Evolutionary conservation across 2,797 vertebrate species (phyloP), one percentile per base, ranked within the genome.

Genomic region (Acestrorhynchus altus): DNA sequence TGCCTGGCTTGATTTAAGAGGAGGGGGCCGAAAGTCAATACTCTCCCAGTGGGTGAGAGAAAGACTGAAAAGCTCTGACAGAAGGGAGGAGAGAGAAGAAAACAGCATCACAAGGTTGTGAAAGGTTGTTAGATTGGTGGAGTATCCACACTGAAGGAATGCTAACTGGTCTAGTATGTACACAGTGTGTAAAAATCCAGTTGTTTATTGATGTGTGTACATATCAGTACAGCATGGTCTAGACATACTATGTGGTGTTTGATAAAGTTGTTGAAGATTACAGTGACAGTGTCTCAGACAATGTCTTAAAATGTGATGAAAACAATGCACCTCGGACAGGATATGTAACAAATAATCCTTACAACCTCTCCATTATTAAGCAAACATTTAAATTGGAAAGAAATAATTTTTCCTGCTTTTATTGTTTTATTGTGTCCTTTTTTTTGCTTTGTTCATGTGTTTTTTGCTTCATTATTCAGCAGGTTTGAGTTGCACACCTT

Each of bases 1-100:
- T 91, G 89, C 87, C 88, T 72, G 80, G 84, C 88, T 86, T 90
- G 84, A 91, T 92, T 92, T 92, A 84, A 83, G 74, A n/a, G 75
- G 75, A 46, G 47, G 69, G 87, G 88, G 88, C 89, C 87, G 86
- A 88, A 89, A 87, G 89, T 92, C 81, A 77, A 91, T 90, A 83
- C 57, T 12, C 80, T 52, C 49, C 26, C 77, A 74, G 74, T 56
- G 49, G 84, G 81, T 85, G 85, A 85, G 84, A 86, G 83, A 90
- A 87, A 60, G 87, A 87, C 78, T 67, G 81, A 89, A 78, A 81
- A 73, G 57, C 81, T 83, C 83, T 57, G 56, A 85, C 87, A 85
- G 76, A 13, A 67, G 49, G 68, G 52, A 26, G 75, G 12, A 22
- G 64, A 63, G 40, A 54, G 18, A n/a, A 18, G 72, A 57, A 76